Evolutionary conservation across 1,140 invertebrate species (phyloP).

Genomic region (Drosophila virilis): DNA sequence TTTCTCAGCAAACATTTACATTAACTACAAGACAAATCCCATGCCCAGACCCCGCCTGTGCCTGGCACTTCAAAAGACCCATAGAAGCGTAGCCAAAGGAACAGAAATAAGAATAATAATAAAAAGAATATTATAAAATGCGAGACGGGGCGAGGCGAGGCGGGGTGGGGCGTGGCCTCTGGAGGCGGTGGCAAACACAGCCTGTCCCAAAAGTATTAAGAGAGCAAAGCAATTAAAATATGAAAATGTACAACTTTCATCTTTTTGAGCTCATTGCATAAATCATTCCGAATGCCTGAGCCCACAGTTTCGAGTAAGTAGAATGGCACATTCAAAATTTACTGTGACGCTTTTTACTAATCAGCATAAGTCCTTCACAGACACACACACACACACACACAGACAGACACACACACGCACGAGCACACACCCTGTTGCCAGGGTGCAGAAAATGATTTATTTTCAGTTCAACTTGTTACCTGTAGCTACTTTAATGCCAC

Average conservation of each 20-base stretch:
- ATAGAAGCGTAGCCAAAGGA: conserved; percentile 72
- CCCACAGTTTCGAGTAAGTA: conserved; percentile 35
- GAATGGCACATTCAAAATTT: conserved; percentile 71
- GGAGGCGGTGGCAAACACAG: background rate
- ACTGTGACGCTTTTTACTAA: conserved; percentile 81
- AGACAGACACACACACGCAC: background rate
- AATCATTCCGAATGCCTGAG: conserved; percentile 78
- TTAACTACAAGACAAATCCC: conserved; percentile 70
- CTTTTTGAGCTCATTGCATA: conserved; percentile 83
- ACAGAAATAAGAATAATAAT: conserved; percentile 42
- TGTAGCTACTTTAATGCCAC: conserved; percentile 69
- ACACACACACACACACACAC: conserved; percentile 19
- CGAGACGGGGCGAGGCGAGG: conserved; percentile 27
- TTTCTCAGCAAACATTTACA: conserved; percentile 82
- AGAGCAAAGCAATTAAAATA: conserved; percentile 83
- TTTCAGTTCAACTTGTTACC: conserved; percentile 62
- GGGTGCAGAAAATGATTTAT: conserved; percentile 68
- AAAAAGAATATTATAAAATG: conserved; percentile 49
- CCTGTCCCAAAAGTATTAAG: conserved; percentile 81
- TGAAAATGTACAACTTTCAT: conserved; percentile 83
- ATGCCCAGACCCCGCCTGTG: conserved; percentile 15
- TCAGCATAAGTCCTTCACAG: conserved; percentile 76
- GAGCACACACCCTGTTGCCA: conserved; percentile 50
- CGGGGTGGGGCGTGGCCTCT: background rate
- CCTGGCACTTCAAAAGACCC: conserved; percentile 73